phyloP scores from a whole-genome alignment of 2,888 invertebrate species.

The Pegoplata infirma region DNA sequence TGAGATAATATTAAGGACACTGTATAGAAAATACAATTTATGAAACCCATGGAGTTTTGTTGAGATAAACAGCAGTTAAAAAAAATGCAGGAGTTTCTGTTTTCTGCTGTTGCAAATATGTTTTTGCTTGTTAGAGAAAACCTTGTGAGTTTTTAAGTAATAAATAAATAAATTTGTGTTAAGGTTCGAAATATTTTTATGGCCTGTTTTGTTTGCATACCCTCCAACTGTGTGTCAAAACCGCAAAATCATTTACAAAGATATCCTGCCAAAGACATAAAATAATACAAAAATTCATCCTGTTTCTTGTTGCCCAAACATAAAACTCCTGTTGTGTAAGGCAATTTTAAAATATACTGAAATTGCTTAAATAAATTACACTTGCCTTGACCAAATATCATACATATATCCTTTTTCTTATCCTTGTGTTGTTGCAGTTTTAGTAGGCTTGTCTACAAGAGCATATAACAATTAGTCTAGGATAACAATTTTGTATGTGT shows the following conservation, averaged over 20 bases:
- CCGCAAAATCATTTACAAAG: slow-evolving; percentile 56
- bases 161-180: background rate
- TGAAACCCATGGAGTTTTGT: background rate
- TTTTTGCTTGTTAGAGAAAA: background rate
- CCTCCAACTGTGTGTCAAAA: slow-evolving; percentile 52
- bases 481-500: background rate
- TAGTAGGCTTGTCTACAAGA: slow-evolving; percentile 19
- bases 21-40: too few species aligned
- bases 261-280: slow-evolving; percentile 15
- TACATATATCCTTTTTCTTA: slow-evolving; percentile 13
- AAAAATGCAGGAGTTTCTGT: background rate
- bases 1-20: slow-evolving; percentile 9
- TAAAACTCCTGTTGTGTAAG: slow-evolving; percentile 15
- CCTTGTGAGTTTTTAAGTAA: slow-evolving; percentile 4
- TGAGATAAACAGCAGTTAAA: slow-evolving; percentile 28
- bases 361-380: slow-evolving; percentile 12
- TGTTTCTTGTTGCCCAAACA: background rate
- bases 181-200: slow-evolving; percentile 11
- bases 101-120: slow-evolving; percentile 1
- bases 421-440: background rate
- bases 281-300: background rate
- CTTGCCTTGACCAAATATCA: background rate
- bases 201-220: background rate
- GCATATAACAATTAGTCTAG: slow-evolving; percentile 19
- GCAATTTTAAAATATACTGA: background rate